Conservation (phyloP, 2,888 invertebrate species). For the Agelastica alni region DNA sequence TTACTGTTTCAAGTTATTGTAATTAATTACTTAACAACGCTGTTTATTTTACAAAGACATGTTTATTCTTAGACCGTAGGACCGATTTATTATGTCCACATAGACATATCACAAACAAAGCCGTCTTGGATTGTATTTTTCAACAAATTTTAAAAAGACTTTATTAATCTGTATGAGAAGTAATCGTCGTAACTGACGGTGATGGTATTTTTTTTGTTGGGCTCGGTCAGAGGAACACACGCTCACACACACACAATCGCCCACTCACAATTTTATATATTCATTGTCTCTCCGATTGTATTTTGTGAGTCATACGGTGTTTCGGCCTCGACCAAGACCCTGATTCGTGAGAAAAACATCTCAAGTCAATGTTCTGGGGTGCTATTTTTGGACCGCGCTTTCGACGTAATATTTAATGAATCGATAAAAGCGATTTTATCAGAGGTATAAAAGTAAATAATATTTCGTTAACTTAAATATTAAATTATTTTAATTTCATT, state of each 20-base stretch:
- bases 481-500: too few species aligned
- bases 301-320: slow-evolving; percentile 32
- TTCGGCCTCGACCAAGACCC: slow-evolving; percentile 25
- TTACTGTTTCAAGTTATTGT: too few species aligned
- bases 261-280: slow-evolving; percentile 36
- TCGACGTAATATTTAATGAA: neutral
- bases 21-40: too few species aligned
- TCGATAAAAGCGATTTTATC: neutral
- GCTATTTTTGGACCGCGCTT: slow-evolving; percentile 10
- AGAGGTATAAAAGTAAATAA: too few species aligned
- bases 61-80: too few species aligned
- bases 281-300: slow-evolving; percentile 30
- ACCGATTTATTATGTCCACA: too few species aligned
- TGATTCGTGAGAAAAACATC: slow-evolving; percentile 19
- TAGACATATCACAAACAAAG: too few species aligned
- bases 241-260: slow-evolving; percentile 36
- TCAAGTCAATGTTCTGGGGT: slow-evolving; percentile 15
- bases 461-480: too few species aligned
- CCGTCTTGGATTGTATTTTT: too few species aligned
- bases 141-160: too few species aligned
- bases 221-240: slow-evolving; percentile 38
- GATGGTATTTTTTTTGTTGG: slow-evolving; percentile 39
- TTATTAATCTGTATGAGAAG: slow-evolving; percentile 10
- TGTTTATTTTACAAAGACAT: too few species aligned
- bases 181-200: slow-evolving; percentile 26